phyloP scores from a whole-genome alignment of 1,140 invertebrate genomes.

The Pogonomyrmex californicus region DNA sequence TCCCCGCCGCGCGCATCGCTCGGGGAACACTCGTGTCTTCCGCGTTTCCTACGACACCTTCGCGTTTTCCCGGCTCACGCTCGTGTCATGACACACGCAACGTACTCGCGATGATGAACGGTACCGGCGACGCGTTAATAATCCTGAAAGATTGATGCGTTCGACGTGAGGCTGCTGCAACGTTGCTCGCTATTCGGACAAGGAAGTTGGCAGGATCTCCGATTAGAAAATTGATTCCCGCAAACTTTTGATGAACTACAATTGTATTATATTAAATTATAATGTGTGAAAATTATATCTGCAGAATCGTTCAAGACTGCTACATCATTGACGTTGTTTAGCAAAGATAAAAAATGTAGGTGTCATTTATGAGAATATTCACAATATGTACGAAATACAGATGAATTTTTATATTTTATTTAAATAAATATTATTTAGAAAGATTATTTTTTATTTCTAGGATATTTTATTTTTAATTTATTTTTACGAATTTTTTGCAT shows the following conservation, averaged over 20 bases:
- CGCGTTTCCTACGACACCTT: slow-evolving; percentile 59
- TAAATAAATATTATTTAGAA: not conserved
- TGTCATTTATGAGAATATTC: too few relatives aligned
- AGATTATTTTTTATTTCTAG: not conserved
- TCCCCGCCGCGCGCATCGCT: slow-evolving; percentile 51
- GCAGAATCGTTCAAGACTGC: not conserved
- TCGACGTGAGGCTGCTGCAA: slow-evolving; percentile 37
- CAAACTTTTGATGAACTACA: not conserved
- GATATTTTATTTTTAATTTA: not conserved
- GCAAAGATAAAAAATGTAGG: not conserved
- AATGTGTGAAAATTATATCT: not conserved
- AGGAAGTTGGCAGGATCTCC: not conserved
- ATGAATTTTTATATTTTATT: not conserved
- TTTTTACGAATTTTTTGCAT: not conserved
- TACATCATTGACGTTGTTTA: not conserved
- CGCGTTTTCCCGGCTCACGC: slow-evolving; percentile 42
- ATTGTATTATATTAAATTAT: not conserved
- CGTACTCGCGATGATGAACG: slow-evolving; percentile 22
- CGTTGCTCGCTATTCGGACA: not conserved
- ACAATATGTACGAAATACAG: not conserved
- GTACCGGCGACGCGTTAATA: slow-evolving; percentile 50
- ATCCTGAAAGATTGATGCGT: slow-evolving; percentile 58
- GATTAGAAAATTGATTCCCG: slow-evolving; percentile 4
- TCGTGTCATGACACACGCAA: slow-evolving; percentile 42
- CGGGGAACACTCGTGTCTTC: slow-evolving; percentile 37